Evolutionary conservation across 2,113 vertebrate genomes (phyloP), one percentile per base, ranked within the genome.

Genomic region (Periophthalmus modestus): DNA sequence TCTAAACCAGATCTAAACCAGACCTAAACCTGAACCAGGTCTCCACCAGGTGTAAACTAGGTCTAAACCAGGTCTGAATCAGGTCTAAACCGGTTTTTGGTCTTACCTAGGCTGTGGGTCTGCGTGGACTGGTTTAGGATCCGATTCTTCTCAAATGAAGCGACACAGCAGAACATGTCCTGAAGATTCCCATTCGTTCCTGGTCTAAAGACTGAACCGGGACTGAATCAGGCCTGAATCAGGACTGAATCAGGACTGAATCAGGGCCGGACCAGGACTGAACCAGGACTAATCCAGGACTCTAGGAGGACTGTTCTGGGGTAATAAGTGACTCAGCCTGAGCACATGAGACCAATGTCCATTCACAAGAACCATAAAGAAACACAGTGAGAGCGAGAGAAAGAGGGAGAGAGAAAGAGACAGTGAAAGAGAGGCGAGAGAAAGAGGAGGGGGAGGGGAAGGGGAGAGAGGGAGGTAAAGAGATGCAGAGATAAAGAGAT

Each of bases 311-410:
- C 39, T 43, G 46, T 47, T 47, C 46, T 50, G 47, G 72, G 74
- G 67, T 79, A 88, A 84, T 88, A 68, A 85, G 81, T 86, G 58
- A 86, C 85, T 28, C 39, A 69, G 76, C 74, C 74, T 66, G 13
- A 47, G 46, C 12, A 14, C 46, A 47, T 47, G 46, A 75, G 66
- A 69, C 61, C 18, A 47, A 21, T 4, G 14, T 23, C 55, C 55
- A 57, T 21, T 21, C 16, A 55, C 52, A 57, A 10, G n/a, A 9
- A 21, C 46, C 46, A 47, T 47, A 47, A n/a, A n/a, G 19, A n/a
- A 54, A n/a, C 4, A 3, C 6, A 28, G 28, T 2, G 28, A 28
- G 28, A 28, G 28, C 1, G 2, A 28, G 28, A 28, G 28, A 28
- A 1, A 28, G 28, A 28, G 28, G 3, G 2, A 28, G 28, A 28